Conservation (phyloP, 2,797 vertebrate genomes). For the Leptatherina wallacei region DNA sequence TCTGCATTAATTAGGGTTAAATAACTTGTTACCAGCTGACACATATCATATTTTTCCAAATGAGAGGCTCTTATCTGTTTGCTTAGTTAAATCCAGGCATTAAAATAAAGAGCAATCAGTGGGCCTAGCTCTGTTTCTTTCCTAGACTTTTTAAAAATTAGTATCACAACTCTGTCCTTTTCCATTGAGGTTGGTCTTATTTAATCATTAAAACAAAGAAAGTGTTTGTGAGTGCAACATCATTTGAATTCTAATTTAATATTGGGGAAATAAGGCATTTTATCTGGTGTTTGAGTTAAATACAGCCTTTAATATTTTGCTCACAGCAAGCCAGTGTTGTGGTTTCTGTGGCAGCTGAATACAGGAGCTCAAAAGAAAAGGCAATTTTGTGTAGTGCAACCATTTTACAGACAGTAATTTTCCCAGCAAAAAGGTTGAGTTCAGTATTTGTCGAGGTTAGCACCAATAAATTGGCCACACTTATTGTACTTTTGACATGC, state of each 20-base stretch:
- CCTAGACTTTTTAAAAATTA: neutral
- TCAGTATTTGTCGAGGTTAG: slow-evolving; percentile 33
- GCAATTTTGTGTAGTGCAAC: slow-evolving; percentile 36
- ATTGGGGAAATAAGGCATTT: slow-evolving; percentile 1
- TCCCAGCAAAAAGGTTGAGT: slow-evolving; percentile 15
- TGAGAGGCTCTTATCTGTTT: neutral
- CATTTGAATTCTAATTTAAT: neutral
- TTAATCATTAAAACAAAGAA: neutral
- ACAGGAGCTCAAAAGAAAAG: slow-evolving; percentile 27
- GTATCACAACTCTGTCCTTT: neutral
- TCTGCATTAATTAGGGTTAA: too few relatives aligned
- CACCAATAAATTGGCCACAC: slow-evolving; percentile 40
- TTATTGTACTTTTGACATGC: slow-evolving; percentile 45
- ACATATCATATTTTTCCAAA: neutral
- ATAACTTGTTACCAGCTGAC: too few relatives aligned
- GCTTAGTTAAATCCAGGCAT: neutral
- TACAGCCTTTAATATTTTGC: slow-evolving; percentile 14
- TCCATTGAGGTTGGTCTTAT: neutral
- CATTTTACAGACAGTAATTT: slow-evolving; percentile 46
- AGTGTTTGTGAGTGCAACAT: neutral
- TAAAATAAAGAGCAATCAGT: neutral
- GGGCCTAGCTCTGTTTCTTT: neutral
- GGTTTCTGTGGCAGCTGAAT: slow-evolving; percentile 24
- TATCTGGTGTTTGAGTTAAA: slow-evolving; percentile 21
- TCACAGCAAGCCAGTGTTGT: slow-evolving; percentile 8